Percentiles rank a stretch among this genome's conserved stretches.
Conservation (phyloP, 2,113 vertebrate genomes). For the Odontophorus gujanensis region DNA sequence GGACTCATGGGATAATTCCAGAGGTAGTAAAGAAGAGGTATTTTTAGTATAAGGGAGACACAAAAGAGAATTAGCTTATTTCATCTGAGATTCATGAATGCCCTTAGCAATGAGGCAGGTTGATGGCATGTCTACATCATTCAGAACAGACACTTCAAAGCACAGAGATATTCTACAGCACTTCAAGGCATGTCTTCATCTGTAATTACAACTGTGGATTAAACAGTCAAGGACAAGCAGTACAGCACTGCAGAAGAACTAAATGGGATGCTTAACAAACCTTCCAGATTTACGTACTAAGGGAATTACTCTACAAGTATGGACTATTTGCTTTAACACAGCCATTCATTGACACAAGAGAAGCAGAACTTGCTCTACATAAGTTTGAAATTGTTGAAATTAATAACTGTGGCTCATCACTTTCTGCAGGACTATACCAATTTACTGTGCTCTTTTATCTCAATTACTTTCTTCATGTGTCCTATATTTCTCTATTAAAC, state of each 20-base stretch:
- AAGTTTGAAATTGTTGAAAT: constrained; percentile 41
- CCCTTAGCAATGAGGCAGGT: neutral
- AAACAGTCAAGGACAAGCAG: neutral
- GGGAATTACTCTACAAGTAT: neutral
- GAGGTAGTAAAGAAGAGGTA: neutral
- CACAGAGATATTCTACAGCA: neutral
- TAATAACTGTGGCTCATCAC: constrained; percentile 21
- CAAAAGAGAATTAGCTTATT: neutral
- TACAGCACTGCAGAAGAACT: neutral
- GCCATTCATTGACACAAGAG: neutral
- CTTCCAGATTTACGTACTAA: neutral
- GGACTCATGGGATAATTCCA: neutral
- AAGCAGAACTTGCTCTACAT: constrained; percentile 18
- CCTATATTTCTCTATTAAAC: constrained; percentile 66
- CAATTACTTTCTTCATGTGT: constrained; percentile 44
- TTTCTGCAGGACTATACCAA: constrained; percentile 1
- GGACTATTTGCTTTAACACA: constrained; percentile 17
- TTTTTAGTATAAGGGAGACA: neutral
- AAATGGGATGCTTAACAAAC: neutral
- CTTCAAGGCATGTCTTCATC: neutral
- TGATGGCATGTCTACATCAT: neutral
- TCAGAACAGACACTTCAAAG: neutral
- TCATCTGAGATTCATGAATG: neutral
- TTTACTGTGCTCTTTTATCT: constrained; percentile 57
- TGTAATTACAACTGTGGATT: neutral